phyloP scores from a whole-genome alignment of 2,888 invertebrate genomes.

The Lepidocyrtinus sp. region DNA sequence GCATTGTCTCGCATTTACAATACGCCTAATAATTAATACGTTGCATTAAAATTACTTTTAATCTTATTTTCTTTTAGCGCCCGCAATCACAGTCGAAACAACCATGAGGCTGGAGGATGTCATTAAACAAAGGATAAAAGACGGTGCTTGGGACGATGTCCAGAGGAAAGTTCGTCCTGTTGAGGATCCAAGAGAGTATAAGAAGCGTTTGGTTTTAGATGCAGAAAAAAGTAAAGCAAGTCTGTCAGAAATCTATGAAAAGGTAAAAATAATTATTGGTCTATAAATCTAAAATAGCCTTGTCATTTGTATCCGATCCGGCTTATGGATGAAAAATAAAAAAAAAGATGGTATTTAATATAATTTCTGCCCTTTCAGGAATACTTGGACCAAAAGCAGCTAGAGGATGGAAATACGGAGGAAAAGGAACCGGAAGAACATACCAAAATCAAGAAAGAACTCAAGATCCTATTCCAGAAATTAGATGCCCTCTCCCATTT shows the following conservation, averaged over 20 bases:
- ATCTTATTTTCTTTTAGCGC: constrained; percentile 76
- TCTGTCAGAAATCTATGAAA: constrained; percentile 94
- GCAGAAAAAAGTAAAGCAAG: constrained; percentile 96
- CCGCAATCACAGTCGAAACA: constrained; percentile 92
- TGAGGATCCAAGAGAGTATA: constrained; percentile 86
- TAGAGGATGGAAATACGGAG: constrained; percentile 76
- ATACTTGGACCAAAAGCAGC: constrained; percentile 80
- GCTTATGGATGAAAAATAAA: not conserved
- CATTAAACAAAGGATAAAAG: constrained; percentile 92
- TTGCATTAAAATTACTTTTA: too few relatives aligned
- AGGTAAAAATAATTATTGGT: constrained; percentile 71
- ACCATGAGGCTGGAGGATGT: constrained; percentile 90
- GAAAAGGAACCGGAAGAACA: constrained; percentile 80
- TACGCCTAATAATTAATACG: too few relatives aligned
- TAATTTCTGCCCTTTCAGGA: constrained; percentile 74
- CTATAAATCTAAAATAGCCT: not conserved
- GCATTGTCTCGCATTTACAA: too few relatives aligned
- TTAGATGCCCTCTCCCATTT: constrained; percentile 94
- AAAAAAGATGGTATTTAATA: constrained; percentile 38
- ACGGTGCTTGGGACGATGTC: constrained; percentile 95
- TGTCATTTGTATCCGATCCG: not conserved
- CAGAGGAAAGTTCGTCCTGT: constrained; percentile 87
- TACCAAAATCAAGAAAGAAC: constrained; percentile 82
- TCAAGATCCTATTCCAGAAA: constrained; percentile 85
- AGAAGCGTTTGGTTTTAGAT: constrained; percentile 89